phyloP scores from a whole-genome alignment of 2,113 vertebrate genomes.

The Thalassoma bifasciatum region DNA sequence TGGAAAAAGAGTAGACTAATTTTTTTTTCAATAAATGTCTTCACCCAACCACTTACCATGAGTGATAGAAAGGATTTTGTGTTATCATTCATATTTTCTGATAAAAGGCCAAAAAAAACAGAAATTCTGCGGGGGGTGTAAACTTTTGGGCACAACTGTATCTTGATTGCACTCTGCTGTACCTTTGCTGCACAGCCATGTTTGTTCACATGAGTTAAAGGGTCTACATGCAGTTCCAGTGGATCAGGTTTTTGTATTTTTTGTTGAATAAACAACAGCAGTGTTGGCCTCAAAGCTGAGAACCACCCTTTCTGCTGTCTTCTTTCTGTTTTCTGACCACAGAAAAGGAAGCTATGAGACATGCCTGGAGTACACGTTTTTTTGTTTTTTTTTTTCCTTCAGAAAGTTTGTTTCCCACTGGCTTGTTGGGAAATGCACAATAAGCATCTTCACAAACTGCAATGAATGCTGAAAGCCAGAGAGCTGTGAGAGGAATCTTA shows the following conservation, averaged over 20 bases:
- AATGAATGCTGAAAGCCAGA: slow-evolving; percentile 47
- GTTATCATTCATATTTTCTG: too few species aligned
- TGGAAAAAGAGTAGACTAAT: too few species aligned
- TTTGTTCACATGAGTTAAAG: too few species aligned
- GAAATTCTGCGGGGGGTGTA: too few species aligned
- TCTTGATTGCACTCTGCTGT: too few species aligned
- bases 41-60: too few species aligned
- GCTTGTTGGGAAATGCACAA: slow-evolving; percentile 45
- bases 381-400: not conserved
- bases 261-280: not conserved
- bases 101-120: too few species aligned
- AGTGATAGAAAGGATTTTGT: too few species aligned
- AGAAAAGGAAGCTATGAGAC: not conserved
- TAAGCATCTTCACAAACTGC: slow-evolving; percentile 64
- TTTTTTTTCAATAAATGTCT: too few species aligned
- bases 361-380: not conserved
- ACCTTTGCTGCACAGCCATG: too few species aligned
- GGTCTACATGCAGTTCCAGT: not conserved
- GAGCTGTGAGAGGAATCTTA: slow-evolving; percentile 65
- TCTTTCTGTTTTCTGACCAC: not conserved
- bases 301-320: not conserved
- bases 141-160: too few species aligned
- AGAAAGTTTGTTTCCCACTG: slow-evolving; percentile 49
- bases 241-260: not conserved
- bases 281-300: not conserved